Conservation (phyloP, 2,113 vertebrate genomes). For the Stictonetta naevosa region DNA sequence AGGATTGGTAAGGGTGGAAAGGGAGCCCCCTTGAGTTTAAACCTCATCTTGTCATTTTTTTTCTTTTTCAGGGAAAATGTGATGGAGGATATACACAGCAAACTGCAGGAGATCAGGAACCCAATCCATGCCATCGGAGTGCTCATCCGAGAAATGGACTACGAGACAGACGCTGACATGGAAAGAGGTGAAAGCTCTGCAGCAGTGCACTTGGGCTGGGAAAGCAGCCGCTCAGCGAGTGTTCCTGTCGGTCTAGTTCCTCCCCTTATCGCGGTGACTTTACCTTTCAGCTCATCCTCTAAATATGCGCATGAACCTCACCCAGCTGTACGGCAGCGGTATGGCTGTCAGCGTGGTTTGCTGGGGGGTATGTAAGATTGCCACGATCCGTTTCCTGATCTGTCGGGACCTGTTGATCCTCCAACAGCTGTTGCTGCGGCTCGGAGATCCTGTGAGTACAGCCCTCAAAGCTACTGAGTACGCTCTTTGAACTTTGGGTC, state of each 20-base stretch:
- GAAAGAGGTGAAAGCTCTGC: constrained; percentile 60
- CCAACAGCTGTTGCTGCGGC: constrained; percentile 87
- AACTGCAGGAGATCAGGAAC: constrained; percentile 90
- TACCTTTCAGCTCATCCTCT: constrained; percentile 79
- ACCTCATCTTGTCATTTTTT: background rate
- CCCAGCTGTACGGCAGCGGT: constrained; percentile 88
- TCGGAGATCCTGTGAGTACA: constrained; percentile 86
- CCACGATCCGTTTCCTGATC: constrained; percentile 85
- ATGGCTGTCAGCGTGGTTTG: constrained; percentile 78
- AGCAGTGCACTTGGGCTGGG: background rate
- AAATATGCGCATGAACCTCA: constrained; percentile 80
- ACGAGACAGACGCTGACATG: constrained; percentile 85
- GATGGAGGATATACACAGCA: constrained; percentile 90
- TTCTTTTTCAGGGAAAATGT: constrained; percentile 78
- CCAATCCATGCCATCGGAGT: constrained; percentile 83
- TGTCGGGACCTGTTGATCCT: constrained; percentile 92
- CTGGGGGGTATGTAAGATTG: constrained; percentile 82
- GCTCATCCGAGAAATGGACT: constrained; percentile 92
- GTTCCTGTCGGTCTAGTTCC: background rate
- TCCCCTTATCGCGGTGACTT: background rate
- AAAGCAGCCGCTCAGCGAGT: background rate
- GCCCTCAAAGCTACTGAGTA: background rate
- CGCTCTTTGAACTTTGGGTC: rapidly evolving
- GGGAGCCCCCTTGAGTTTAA: constrained; percentile 12
- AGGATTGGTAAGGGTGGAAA: background rate